phyloP scores from a whole-genome alignment of 2,113 vertebrate genomes.

The Nestor notabilis region DNA sequence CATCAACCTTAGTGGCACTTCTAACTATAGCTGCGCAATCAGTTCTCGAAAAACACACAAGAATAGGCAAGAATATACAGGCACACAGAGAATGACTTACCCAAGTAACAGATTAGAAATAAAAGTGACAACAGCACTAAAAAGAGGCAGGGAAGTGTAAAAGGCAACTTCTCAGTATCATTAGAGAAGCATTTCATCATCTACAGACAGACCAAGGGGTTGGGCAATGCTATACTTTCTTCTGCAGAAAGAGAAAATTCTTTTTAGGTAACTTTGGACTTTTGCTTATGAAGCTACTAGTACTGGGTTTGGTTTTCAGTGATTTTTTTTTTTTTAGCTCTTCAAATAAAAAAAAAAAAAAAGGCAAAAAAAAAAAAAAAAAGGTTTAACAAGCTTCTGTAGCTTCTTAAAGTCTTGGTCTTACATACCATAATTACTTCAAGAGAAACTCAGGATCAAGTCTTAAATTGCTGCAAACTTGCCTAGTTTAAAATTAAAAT shows the following conservation, averaged over 20 bases:
- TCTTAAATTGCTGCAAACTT: not conserved
- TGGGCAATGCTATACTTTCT: slow-evolving; percentile 21
- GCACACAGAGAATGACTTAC: slow-evolving; percentile 43
- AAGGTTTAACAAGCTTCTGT: not conserved
- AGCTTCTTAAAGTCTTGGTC: not conserved
- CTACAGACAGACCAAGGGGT: not conserved
- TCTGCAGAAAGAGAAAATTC: slow-evolving; percentile 36
- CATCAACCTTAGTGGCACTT: not conserved
- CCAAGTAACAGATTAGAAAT: slow-evolving; percentile 51
- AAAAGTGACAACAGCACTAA: slow-evolving; percentile 54
- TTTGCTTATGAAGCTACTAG: not conserved
- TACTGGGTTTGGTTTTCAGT: not conserved
- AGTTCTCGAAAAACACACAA: not conserved
- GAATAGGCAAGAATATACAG: not conserved
- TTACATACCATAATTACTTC: not conserved
- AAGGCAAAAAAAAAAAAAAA: not conserved
- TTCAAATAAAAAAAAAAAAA: not conserved
- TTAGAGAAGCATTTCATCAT: slow-evolving; percentile 33
- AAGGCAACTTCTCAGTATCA: slow-evolving; percentile 21
- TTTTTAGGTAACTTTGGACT: not conserved
- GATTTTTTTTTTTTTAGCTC: not conserved
- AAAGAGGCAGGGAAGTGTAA: slow-evolving; percentile 35
- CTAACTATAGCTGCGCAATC: not conserved
- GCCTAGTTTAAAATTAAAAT: too few species aligned
- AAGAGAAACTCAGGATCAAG: not conserved